Evolutionary conservation across 2,888 invertebrate genomes (phyloP), one percentile per base, ranked within the genome.

Genomic region (Eudemis profundana): DNA sequence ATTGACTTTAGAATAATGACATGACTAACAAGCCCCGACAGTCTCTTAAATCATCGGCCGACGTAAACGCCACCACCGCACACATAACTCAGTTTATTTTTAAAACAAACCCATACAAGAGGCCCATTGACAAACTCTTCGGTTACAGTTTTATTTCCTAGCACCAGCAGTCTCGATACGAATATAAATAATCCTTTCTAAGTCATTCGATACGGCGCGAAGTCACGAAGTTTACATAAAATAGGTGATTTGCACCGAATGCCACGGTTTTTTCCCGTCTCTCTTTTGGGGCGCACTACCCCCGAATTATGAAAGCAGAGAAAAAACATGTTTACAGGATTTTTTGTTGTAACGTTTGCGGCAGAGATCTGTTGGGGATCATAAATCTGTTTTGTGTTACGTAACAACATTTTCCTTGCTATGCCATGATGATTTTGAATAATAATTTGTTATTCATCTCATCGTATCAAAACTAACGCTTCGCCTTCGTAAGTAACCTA

Each of bases 171-270:
- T 73, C 73, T 76, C 76, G 79, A 79, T 82, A 81, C 75, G 76
- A 84, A 82, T 86, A 87, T 84, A 88, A 88, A 87, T 88, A 90
- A 90, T 90, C 89, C 86, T 85, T 89, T 86, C 84, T 89, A 90
- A 90, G 88, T 85, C 90, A 90, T 91, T 87, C 88, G 88, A 90
- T 90, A 92, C 83, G 89, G 90, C 82, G 76, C 79, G 82, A 80
- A 92, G 92, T 91, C 92, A 92, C 92, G 92, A 89, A 90, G 87
- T 92, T 91, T 90, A 90, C 92, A 91, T 92, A 90, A 92, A 91
- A 88, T 90, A 87, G 83, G 86, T 86, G 89, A 89, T 90, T 90
- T 89, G 89, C 84, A 78, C 83, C 86, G 85, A 89, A 89, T 84
- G 82, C 85, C 83, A 82, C 76, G 80, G 81, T 84, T 83, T 85